A percentile compares a stretch with the other conserved stretches of the same genome.
Evolutionary conservation across 2,797 vertebrate genomes (phyloP).

Genomic region (Melanotaenia nigrans): DNA sequence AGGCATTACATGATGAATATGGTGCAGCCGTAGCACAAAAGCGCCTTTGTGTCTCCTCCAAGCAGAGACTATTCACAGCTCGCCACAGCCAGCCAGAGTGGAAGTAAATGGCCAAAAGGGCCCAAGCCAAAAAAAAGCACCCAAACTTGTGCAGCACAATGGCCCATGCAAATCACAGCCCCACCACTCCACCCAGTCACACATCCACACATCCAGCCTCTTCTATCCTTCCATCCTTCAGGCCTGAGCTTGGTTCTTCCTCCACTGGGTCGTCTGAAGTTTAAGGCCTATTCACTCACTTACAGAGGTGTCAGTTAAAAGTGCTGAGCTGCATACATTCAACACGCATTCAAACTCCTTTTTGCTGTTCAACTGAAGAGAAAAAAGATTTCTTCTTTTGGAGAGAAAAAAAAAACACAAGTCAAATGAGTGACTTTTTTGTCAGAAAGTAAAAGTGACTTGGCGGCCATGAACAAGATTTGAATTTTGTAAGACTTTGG

Average conservation of each 20-base stretch:
- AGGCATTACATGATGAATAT: constrained; percentile 92
- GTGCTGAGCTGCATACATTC: constrained; percentile 76
- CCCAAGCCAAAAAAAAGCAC: constrained; percentile 84
- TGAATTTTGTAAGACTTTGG: constrained; percentile 29
- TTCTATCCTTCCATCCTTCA: constrained; percentile 68
- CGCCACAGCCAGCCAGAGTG: constrained; percentile 89
- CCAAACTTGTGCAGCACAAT: constrained; percentile 89
- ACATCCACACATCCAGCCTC: constrained; percentile 60
- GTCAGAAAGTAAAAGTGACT: constrained; percentile 68
- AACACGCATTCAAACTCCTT: constrained; percentile 71
- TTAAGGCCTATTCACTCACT: constrained; percentile 79
- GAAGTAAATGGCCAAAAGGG: constrained; percentile 90
- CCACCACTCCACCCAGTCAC: constrained; percentile 68
- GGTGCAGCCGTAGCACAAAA: constrained; percentile 86
- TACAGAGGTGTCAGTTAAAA: constrained; percentile 83
- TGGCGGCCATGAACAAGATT: constrained; percentile 47
- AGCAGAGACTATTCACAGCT: constrained; percentile 87
- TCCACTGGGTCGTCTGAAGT: constrained; percentile 82
- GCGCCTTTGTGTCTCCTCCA: constrained; percentile 86
- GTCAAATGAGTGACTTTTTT: constrained; percentile 78
- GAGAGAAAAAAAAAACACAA: constrained; percentile 73
- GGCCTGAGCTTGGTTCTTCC: constrained; percentile 70
- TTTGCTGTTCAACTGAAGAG: constrained; percentile 58
- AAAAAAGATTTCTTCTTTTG: constrained; percentile 60
- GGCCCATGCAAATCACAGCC: constrained; percentile 86